These are phyloP conservation scores for Galeruca laticollis DNA, from an alignment of 2,888 invertebrate genomes.

Conservation along the genomic window DNA sequence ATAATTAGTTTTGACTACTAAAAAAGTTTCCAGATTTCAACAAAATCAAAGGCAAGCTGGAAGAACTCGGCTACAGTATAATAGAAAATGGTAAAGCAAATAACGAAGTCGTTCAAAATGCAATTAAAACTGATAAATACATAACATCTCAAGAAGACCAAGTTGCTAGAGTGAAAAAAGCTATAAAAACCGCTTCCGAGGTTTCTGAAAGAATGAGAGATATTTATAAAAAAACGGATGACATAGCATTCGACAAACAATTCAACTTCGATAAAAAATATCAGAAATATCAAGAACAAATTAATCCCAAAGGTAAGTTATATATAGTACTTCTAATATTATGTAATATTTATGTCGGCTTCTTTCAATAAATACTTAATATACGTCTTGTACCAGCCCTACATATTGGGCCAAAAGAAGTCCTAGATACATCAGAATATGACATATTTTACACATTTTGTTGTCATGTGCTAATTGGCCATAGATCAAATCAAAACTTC, in stretches of 20 bases:
- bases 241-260: constrained; percentile 59
- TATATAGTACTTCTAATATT: neutral
- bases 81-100: constrained; percentile 62
- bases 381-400: too few species aligned
- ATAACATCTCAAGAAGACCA: constrained; percentile 48
- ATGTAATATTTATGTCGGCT: neutral
- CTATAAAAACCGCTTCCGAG: constrained; percentile 46
- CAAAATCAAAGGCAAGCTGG: constrained; percentile 60
- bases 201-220: constrained; percentile 59
- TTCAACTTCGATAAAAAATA: constrained; percentile 59
- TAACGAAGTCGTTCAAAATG: constrained; percentile 55
- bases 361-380: neutral
- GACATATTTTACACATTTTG: neutral
- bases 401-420: neutral
- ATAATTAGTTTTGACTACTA: constrained; percentile 23
- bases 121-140: constrained; percentile 50
- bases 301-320: constrained; percentile 57
- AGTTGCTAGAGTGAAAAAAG: constrained; percentile 48
- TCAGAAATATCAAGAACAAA: constrained; percentile 57
- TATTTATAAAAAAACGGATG: constrained; percentile 58
- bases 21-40: constrained; percentile 52
- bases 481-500: too few species aligned
- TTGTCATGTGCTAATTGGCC: too few species aligned
- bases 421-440: neutral
- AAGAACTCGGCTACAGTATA: constrained; percentile 68